Evolutionary conservation across 1,140 invertebrate species (phyloP).

Genomic region (Drosophila sturtevanti): DNA sequence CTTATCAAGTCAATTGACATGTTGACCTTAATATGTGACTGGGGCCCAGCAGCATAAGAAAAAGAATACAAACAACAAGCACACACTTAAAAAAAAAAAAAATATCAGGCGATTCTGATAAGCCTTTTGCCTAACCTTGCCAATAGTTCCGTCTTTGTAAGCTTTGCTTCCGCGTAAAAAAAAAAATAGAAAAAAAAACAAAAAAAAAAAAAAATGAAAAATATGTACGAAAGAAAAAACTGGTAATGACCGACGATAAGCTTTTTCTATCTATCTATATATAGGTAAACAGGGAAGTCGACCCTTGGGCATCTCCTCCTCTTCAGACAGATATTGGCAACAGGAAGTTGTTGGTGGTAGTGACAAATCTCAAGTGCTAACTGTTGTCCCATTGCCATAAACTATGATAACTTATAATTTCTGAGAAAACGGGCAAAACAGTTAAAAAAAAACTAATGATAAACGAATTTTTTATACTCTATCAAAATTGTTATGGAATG

Average conservation of each 20-base stretch:
- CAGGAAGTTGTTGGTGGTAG: constrained; percentile 47
- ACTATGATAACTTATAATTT: constrained; percentile 36
- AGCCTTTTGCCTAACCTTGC: constrained; percentile 31
- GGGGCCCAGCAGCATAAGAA: constrained; percentile 1
- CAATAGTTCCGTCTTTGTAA: constrained; percentile 53
- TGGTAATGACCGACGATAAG: constrained; percentile 14
- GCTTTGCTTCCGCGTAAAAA: constrained; percentile 33
- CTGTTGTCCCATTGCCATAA: constrained; percentile 33
- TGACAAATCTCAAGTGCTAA: constrained; percentile 49
- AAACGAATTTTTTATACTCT: background rate
- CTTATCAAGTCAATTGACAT: constrained; percentile 65
- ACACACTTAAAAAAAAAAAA: constrained; percentile 26
- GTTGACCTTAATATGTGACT: constrained; percentile 58
- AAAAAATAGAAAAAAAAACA: background rate
- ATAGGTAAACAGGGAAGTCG: constrained; percentile 44
- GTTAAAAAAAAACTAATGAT: background rate
- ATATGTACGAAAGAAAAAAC: constrained; percentile 4
- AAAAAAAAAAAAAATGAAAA: background rate
- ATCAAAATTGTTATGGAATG: background rate
- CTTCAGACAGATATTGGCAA: constrained; percentile 21
- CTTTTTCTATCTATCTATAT: background rate
- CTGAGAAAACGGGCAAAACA: constrained; percentile 34
- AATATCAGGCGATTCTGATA: constrained; percentile 47
- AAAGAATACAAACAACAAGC: background rate
- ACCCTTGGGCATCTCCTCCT: constrained; percentile 51